phyloP scores from a whole-genome alignment of 2,113 vertebrate genomes.

The Heliornis fulica region DNA sequence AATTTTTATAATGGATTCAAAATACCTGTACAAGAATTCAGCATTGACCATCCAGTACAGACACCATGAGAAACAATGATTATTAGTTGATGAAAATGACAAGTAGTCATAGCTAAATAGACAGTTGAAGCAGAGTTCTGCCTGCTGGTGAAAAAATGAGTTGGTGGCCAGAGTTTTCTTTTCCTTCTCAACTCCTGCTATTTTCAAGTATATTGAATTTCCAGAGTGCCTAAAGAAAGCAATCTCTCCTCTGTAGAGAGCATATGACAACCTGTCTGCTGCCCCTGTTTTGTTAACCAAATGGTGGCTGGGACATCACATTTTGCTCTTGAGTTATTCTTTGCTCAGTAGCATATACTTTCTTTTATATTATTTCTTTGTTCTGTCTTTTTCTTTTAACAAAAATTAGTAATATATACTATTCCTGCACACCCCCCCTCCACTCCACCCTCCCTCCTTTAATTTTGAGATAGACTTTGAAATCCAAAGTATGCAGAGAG shows the following conservation, averaged over 20 bases:
- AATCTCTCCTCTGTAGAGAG: not conserved
- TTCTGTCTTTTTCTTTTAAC: not conserved
- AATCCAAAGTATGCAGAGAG: not conserved
- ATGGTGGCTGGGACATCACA: not conserved
- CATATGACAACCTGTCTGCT: not conserved
- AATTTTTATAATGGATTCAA: not conserved
- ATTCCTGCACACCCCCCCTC: too few species aligned
- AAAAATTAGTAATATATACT: not conserved
- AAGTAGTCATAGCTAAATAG: not conserved
- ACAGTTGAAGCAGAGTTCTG: not conserved
- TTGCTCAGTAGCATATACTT: not conserved
- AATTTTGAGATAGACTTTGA: not conserved
- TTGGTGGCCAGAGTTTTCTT: not conserved
- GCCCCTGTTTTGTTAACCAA: accelerated
- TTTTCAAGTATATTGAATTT: not conserved
- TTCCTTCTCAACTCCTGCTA: not conserved
- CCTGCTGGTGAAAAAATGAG: not conserved
- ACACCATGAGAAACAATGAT: not conserved
- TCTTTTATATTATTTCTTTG: not conserved
- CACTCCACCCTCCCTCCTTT: not conserved
- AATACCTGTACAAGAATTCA: not conserved
- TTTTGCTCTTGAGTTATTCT: not conserved
- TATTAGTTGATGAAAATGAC: not conserved
- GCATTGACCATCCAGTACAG: not conserved
- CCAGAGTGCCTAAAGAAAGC: not conserved